Conservation (phyloP, 2,113 vertebrate genomes). For the Odontesthes bonariensis region DNA sequence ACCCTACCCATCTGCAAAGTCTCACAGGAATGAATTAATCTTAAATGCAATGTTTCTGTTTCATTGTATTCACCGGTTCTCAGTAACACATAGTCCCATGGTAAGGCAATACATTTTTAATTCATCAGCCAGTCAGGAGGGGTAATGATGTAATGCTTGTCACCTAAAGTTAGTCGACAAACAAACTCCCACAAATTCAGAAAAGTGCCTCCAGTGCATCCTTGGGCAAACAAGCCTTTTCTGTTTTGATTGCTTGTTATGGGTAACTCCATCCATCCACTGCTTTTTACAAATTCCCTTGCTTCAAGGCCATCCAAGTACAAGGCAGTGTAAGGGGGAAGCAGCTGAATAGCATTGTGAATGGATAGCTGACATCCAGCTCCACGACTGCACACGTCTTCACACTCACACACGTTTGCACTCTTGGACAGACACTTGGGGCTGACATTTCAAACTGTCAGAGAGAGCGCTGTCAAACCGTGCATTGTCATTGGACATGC, state of each 20-base stretch:
- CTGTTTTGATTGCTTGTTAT: constrained; percentile 34
- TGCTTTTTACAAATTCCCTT: constrained; percentile 32
- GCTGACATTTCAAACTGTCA: constrained; percentile 80
- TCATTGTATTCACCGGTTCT: not conserved
- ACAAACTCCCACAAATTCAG: constrained; percentile 25
- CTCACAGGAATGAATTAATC: not conserved
- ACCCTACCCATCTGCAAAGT: not conserved
- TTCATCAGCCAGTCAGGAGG: not conserved
- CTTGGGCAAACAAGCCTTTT: constrained; percentile 15
- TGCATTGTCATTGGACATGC: constrained; percentile 54
- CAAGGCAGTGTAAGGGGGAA: constrained; percentile 37
- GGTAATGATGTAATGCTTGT: constrained; percentile 24
- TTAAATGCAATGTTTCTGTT: not conserved
- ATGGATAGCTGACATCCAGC: constrained; percentile 49
- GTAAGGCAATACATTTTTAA: not conserved
- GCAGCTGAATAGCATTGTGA: constrained; percentile 37
- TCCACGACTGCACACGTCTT: constrained; percentile 33
- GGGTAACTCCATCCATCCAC: constrained; percentile 24
- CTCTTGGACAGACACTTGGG: constrained; percentile 65
- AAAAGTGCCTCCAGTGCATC: constrained; percentile 33
- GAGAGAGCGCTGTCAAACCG: constrained; percentile 68
- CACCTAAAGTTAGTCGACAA: constrained; percentile 26
- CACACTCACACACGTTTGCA: constrained; percentile 35
- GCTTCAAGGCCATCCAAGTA: constrained; percentile 44
- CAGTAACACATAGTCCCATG: too few relatives aligned